Evolutionary conservation across 1,140 invertebrate genomes (phyloP), one percentile per base, ranked within the genome.

Genomic region (Pseudomyrmex dendroicus): DNA sequence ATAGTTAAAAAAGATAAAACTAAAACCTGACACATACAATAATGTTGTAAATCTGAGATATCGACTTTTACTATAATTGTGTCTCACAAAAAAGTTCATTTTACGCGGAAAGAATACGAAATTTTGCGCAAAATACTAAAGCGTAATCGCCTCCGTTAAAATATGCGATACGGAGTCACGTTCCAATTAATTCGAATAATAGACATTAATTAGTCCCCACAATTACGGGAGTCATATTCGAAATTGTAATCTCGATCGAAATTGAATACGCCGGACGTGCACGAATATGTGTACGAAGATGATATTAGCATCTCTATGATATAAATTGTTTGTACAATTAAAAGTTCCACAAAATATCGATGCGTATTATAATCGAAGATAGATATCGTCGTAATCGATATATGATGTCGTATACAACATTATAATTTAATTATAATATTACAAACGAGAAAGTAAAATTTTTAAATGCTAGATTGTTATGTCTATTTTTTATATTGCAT

Each of bases 281-380:
- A 44, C 48, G 50, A 70, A 64, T 80, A 61, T 72, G 44, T 20
- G 54, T 35, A 12, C 15, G n/a, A 22, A 9, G 56, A 15, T 70
- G 66, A 80, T 80, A 80, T 80, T 80, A 80, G 66, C 66, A 80
- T 80, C 66, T 72, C 66, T 72, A 44, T 80, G 76, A 72, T 59
- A 80, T 80, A 80, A 80, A 80, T 80, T 80, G 76, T 70, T 80
- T 80, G 66, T 61, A 80, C 76, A 80, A 80, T 80, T 80, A 80
- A 80, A 80, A 80, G 54, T 80, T 70, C 46, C 15, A 50, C 52
- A 59, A 20, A 20, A 46, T 52, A 59, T 8, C 20, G n/a, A 48
- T 35, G 15, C 8, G 12, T 59, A 17, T 44, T 57, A 70, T 56
- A 61, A 70, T 50, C 13, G 46, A 61, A 80, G 15, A 44, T 22